Evolutionary conservation across 2,113 vertebrate species (phyloP), one percentile per base, ranked within the genome.

Genomic region (Empidonax traillii): DNA sequence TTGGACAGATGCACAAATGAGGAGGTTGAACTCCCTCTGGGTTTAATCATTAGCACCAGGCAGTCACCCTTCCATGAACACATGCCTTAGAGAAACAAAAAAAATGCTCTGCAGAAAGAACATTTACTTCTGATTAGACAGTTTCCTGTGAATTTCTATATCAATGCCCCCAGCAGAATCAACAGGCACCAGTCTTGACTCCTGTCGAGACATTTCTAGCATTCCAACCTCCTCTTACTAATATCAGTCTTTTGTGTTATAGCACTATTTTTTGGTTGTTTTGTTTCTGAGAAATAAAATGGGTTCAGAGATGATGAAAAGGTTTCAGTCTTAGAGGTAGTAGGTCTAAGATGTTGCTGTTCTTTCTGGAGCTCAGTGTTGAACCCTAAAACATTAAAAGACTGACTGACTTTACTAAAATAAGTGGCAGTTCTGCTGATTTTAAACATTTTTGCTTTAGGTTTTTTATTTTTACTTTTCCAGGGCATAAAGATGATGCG

Each of bases 61-160:
- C 30, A 77, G 56, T 78, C 52, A 62, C n/a, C 31, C 35, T 80
- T 88, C 68, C 39, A 67, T 46, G 76, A 77, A 58, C 6, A 74
- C 33, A 55, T 16, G 17, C 13, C n/a, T 92, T 68, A 61, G 20
- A 73, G 69, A 85, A 92, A 75, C 55, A 90, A 73, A 95, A 93
- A 68, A 28, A 84, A 73, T 52, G 35, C 27, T 63, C 65, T 75
- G 35, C 17, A 89, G 76, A 91, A 91, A 63, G 58, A 87, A 13
- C 44, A 87, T 91, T 94, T 92, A 61, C 31, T 91, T 79, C 62
- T 92, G 89, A 87, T 91, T 81, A 95, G 53, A n/a, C 31, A 72
- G n/a, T 59, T 94, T 71, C 43, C 39, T 79, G 58, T 78, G 61
- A 56, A 75, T 92, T 75, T 89, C 56, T 94, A 1, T 87, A 58